phyloP scores from a whole-genome alignment of 2,888 invertebrate genomes.

The Dryobotodes eremita region DNA sequence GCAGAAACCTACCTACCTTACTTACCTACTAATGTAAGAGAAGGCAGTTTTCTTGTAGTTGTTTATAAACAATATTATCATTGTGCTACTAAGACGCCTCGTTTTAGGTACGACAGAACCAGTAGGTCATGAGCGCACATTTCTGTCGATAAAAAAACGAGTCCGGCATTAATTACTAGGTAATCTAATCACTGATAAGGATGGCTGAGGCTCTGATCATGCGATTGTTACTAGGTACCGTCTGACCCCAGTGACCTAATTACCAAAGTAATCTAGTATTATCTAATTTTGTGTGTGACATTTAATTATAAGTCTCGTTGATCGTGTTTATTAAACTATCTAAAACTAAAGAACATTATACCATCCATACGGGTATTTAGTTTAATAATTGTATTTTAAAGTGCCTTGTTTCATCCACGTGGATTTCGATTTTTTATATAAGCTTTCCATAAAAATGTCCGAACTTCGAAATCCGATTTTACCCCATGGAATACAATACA shows the following conservation, averaged over 20 bases:
- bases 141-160: background rate
- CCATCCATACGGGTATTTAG: background rate
- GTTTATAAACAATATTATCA: background rate
- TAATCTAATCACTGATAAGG: conserved; percentile 14
- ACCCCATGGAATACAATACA: background rate
- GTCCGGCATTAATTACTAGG: conserved; percentile 14
- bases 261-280: conserved; percentile 10
- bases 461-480: background rate
- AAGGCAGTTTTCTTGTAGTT: background rate
- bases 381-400: background rate
- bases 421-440: background rate
- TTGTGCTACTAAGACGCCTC: background rate
- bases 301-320: conserved; percentile 23
- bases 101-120: background rate
- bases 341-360: background rate
- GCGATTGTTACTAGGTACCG: background rate
- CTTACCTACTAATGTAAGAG: background rate
- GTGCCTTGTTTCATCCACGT: background rate
- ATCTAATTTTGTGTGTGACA: background rate
- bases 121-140: no score
- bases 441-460: no score
- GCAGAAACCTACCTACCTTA: background rate
- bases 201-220: background rate
- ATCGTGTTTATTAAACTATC: conserved; percentile 7
- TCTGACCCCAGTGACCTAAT: conserved; percentile 18